Conservation (phyloP, 2,888 invertebrate genomes). For the Pristionchus japonicus region DNA sequence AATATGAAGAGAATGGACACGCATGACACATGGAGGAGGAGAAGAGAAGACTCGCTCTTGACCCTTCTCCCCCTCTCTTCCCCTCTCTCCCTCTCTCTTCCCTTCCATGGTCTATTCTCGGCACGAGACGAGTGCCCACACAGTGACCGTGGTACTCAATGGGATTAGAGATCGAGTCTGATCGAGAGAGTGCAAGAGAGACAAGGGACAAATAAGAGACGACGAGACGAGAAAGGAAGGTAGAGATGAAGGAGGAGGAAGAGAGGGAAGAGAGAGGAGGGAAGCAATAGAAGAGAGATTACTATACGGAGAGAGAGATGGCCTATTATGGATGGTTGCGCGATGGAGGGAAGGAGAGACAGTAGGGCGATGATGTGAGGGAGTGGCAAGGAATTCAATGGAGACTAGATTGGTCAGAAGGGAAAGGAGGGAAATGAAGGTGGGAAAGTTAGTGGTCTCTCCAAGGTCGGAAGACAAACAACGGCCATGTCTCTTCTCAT, state of each 20-base stretch:
- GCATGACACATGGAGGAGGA: neutral
- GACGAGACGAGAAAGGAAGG: neutral
- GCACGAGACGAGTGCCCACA: neutral
- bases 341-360: neutral
- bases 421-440: neutral
- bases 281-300: neutral
- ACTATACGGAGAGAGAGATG: conserved; percentile 16
- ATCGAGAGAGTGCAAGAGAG: neutral
- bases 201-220: neutral
- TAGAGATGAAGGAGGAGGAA: neutral
- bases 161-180: neutral
- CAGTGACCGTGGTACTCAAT: neutral
- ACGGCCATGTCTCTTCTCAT: neutral
- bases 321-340: neutral
- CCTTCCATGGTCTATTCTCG: neutral
- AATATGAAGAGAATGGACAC: neutral
- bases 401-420: too few species aligned
- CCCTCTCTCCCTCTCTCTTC: neutral
- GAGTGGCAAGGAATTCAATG: neutral
- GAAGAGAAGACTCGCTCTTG: neutral
- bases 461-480: conserved; percentile 1
- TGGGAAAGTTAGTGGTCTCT: neutral
- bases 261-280: neutral
- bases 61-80: too few species aligned
- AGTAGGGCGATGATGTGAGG: neutral